These are phyloP conservation scores for Dryocosmus kuriphilus DNA, from an alignment of 2,888 invertebrate species.

Conservation along the genomic window DNA sequence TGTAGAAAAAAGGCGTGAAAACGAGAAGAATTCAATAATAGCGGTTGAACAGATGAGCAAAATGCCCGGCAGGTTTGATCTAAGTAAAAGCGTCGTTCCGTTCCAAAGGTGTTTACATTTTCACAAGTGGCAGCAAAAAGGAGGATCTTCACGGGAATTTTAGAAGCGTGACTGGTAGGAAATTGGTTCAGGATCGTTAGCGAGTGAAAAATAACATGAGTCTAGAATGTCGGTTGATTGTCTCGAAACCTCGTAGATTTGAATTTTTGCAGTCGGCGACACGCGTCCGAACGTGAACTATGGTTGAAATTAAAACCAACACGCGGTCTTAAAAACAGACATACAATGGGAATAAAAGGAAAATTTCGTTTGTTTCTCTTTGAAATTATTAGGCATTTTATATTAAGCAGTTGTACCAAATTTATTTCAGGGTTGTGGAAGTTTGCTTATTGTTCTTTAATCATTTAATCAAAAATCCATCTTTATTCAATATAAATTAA, in stretches of 20 bases:
- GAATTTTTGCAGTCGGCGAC: neutral
- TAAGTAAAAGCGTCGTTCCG: neutral
- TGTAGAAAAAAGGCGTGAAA: no score
- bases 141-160: neutral
- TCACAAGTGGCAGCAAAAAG: neutral
- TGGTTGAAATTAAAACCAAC: neutral
- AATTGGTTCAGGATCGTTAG: neutral
- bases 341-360: neutral
- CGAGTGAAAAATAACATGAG: neutral
- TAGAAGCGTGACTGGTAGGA: neutral
- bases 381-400: neutral
- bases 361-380: neutral
- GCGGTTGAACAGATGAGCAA: neutral
- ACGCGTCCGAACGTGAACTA: neutral
- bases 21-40: no score
- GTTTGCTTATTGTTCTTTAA: neutral
- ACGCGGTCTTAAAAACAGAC: neutral
- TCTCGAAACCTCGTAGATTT: neutral
- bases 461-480: no score
- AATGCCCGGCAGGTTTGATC: neutral
- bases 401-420: neutral
- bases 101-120: neutral
- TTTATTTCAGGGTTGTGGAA: neutral
- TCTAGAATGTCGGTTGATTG: neutral
- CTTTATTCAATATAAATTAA: no score